These are phyloP conservation scores for Synanthedon myopaeformis DNA, from an alignment of 2,888 invertebrate genomes.

Conservation along the genomic window DNA sequence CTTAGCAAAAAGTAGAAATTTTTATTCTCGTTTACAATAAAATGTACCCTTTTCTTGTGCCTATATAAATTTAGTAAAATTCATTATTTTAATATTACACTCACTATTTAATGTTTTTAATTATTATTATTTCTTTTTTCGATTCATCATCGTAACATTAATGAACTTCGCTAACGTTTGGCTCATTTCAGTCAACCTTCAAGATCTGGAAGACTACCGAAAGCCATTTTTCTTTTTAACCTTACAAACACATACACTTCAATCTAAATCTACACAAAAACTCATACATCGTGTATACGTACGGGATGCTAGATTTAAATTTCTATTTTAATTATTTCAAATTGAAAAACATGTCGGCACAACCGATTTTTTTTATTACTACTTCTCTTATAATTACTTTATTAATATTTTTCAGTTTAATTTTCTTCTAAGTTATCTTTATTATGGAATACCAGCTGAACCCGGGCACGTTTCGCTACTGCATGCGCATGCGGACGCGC, in stretches of 20 bases:
- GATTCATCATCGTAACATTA: conserved; percentile 33
- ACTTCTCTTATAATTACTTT: not conserved
- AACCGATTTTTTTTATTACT: conserved; percentile 27
- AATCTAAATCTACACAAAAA: conserved; percentile 25
- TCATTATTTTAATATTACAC: conserved; percentile 12
- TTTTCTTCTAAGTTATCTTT: not conserved
- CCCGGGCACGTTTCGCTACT: too few species aligned
- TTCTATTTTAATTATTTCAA: not conserved
- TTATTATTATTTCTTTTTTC: conserved; percentile 21
- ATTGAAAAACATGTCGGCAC: conserved; percentile 21
- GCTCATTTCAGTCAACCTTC: conserved; percentile 58
- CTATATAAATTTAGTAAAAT: conserved; percentile 32
- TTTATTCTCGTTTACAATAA: conserved; percentile 23
- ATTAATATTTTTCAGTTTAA: not conserved
- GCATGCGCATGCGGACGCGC: too few species aligned
- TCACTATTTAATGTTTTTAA: not conserved
- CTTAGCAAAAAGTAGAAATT: conserved; percentile 37
- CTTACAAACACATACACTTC: conserved; percentile 17
- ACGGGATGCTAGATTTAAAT: conserved; percentile 14
- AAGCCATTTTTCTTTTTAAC: conserved; percentile 14
- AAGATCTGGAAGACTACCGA: conserved; percentile 54
- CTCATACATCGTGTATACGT: conserved; percentile 44
- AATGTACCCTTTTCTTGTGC: conserved; percentile 38
- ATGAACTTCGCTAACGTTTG: conserved; percentile 44
- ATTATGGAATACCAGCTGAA: too few species aligned